phyloP scores from a whole-genome alignment of 2,888 invertebrate species.

The Matsumyia berberina region DNA sequence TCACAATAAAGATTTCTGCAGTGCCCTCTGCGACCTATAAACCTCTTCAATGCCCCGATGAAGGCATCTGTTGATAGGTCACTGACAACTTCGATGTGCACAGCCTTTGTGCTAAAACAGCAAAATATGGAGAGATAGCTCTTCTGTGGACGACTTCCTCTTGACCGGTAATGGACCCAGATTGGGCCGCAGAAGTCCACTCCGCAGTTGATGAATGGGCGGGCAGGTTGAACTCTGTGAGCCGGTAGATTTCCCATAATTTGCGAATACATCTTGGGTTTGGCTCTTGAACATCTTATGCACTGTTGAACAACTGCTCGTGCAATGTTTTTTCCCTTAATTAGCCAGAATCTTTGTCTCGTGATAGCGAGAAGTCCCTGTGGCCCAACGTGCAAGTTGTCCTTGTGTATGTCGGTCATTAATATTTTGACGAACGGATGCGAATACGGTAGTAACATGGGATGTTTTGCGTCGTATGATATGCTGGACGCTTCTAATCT shows the following conservation, averaged over 20 bases:
- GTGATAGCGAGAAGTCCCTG: not conserved
- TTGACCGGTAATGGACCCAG: constrained; percentile 2
- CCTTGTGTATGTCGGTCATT: too few species aligned
- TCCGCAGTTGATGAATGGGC: constrained; percentile 4
- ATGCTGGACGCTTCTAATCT: not conserved
- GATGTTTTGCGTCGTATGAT: not conserved
- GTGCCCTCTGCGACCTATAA: not conserved
- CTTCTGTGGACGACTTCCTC: constrained; percentile 20
- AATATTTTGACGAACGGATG: not conserved
- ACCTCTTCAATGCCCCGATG: too few species aligned
- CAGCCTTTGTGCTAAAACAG: not conserved
- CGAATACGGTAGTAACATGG: not conserved
- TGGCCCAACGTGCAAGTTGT: not conserved
- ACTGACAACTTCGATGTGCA: not conserved
- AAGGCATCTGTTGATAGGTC: too few species aligned
- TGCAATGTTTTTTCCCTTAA: not conserved
- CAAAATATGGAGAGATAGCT: not conserved
- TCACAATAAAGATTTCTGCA: not conserved
- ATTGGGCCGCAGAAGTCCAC: constrained; percentile 26
- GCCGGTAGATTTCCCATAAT: constrained; percentile 28
- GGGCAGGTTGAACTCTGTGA: constrained; percentile 5
- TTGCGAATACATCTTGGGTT: not conserved
- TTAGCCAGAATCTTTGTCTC: not conserved
- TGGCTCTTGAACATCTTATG: not conserved
- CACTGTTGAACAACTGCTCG: not conserved